A percentile compares a stretch with the other conserved stretches of the same genome.
These are phyloP conservation scores for Apotomis turbidana DNA, from an alignment of 2,888 invertebrate genomes.

Conservation along the genomic window DNA sequence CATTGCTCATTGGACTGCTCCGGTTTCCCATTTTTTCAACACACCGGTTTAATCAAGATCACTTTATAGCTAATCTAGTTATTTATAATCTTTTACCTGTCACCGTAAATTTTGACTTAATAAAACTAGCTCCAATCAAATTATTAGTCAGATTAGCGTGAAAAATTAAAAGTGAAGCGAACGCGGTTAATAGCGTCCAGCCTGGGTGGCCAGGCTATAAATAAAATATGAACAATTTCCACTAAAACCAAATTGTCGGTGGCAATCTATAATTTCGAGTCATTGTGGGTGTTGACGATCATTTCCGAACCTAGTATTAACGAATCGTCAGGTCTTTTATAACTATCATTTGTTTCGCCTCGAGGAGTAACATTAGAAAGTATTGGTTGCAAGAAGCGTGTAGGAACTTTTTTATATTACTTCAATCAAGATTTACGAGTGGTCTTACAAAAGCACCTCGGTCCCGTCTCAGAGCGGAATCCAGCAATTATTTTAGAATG, in stretches of 20 bases:
- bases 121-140: conserved; percentile 7
- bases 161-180: conserved; percentile 6
- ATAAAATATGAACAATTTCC: conserved; percentile 38
- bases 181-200: conserved; percentile 12
- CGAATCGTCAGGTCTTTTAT: conserved; percentile 66
- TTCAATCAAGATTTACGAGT: conserved; percentile 75
- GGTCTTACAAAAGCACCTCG: conserved; percentile 56
- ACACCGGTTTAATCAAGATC: conserved; percentile 57
- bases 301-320: conserved; percentile 53
- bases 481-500: conserved; percentile 67
- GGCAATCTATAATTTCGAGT: conserved; percentile 42
- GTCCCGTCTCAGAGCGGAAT: conserved; percentile 52
- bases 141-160: conserved; percentile 7
- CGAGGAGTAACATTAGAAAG: conserved; percentile 80
- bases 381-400: conserved; percentile 58
- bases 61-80: conserved; percentile 34
- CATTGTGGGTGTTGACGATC: conserved; percentile 50
- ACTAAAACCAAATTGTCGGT: conserved; percentile 32
- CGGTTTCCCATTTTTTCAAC: conserved; percentile 59
- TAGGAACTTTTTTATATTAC: conserved; percentile 56
- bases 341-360: conserved; percentile 73
- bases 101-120: conserved; percentile 11
- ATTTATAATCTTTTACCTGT: conserved; percentile 20
- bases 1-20: conserved; percentile 58
- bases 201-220: conserved; percentile 30